Evolutionary conservation across 92 coral and sea anemone genomes (phyloP).

Genomic region (Parazoanthus swiftii): DNA sequence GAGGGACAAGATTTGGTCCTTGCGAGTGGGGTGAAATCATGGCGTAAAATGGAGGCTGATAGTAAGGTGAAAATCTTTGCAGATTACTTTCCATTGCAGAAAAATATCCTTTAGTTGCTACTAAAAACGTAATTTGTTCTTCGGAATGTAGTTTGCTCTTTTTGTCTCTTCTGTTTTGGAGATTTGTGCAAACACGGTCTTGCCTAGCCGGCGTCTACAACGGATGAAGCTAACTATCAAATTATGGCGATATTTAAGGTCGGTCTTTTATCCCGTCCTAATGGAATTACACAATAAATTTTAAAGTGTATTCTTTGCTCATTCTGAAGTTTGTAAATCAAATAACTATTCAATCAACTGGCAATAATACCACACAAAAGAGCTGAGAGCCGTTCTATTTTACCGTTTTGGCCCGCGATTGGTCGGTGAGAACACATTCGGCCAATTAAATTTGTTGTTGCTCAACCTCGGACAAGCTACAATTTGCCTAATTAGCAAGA

Average conservation of each 20-base stretch:
- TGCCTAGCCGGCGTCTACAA: slow-evolving; percentile 35
- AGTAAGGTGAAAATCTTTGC: slow-evolving; percentile 67
- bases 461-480: slow-evolving; percentile 45
- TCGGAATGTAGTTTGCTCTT: slow-evolving; percentile 34
- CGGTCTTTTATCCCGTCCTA: slow-evolving; percentile 62
- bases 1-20: slow-evolving; percentile 30
- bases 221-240: slow-evolving; percentile 52
- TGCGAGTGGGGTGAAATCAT: slow-evolving; percentile 72
- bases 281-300: slow-evolving; percentile 90
- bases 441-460: slow-evolving; percentile 45
- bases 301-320: slow-evolving; percentile 95
- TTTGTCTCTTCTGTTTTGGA: neutral
- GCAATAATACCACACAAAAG: slow-evolving; percentile 77
- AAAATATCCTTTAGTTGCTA: neutral
- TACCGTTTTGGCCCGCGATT: slow-evolving; percentile 55
- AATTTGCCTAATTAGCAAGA: slow-evolving; percentile 61
- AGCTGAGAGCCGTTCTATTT: slow-evolving; percentile 62
- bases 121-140: neutral
- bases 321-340: slow-evolving; percentile 84
- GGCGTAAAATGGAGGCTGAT: slow-evolving; percentile 73
- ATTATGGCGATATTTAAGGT: slow-evolving; percentile 74
- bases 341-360: slow-evolving; percentile 90
- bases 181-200: neutral
- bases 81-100: slow-evolving; percentile 69
- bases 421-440: slow-evolving; percentile 54